These are phyloP conservation scores for Bovichtus variegatus DNA, from an alignment of 2,797 vertebrate species.

Conservation along the genomic window DNA sequence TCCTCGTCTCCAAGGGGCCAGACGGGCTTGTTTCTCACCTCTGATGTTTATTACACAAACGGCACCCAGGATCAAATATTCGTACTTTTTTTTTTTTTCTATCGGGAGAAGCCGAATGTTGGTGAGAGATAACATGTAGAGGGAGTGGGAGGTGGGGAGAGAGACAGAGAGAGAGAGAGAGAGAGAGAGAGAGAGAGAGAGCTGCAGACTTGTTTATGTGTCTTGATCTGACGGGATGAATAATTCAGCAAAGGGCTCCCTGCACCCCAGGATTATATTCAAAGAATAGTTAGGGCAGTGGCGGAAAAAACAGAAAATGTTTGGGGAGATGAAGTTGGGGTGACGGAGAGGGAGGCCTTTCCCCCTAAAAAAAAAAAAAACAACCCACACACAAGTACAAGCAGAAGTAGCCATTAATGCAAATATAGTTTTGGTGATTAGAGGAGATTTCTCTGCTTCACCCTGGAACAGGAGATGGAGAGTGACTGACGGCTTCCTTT, in stretches of 20 bases:
- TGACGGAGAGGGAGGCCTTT: conserved; percentile 10
- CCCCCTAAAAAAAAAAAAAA: neutral
- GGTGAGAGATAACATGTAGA: conserved; percentile 72
- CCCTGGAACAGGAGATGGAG: conserved; percentile 38
- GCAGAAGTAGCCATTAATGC: conserved; percentile 33
- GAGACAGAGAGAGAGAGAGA: conserved; percentile 47
- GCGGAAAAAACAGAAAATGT: neutral
- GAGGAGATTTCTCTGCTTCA: conserved; percentile 45
- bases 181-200: conserved; percentile 54
- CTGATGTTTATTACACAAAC: conserved; percentile 77
- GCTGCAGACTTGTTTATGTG: conserved; percentile 68
- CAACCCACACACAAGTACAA: conserved; percentile 20
- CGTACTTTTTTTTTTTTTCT: conserved; percentile 33
- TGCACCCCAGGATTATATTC: conserved; percentile 62
- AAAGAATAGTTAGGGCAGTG: conserved; percentile 59
- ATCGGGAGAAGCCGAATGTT: conserved; percentile 72
- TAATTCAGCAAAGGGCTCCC: conserved; percentile 76
- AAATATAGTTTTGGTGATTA: conserved; percentile 59
- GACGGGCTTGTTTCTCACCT: conserved; percentile 63
- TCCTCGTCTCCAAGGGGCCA: conserved; percentile 42
- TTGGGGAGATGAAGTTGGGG: conserved; percentile 22
- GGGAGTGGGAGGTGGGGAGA: conserved; percentile 60
- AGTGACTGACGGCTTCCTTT: conserved; percentile 25
- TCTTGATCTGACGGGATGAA: conserved; percentile 81
- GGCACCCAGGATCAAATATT: conserved; percentile 76